Base-by-base conservation (phyloP, 2,113 vertebrate species). In the Fulmarus glacialis region DNA sequence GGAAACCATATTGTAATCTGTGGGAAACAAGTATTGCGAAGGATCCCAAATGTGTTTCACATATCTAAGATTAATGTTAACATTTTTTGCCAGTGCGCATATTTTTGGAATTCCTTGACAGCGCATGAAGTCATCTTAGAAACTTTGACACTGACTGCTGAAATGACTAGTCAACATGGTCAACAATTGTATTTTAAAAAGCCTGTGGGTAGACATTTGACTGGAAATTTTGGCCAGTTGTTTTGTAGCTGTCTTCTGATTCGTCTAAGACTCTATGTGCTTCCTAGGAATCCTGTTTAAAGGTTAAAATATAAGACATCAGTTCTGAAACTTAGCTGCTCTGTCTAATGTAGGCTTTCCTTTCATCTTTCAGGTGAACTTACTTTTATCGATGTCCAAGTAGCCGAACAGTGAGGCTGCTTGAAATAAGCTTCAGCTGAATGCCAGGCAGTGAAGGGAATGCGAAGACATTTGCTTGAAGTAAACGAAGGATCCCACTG, bases 371-470 rank as follows among this genome's bases (percentile, higher is more conserved):
- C 98, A 99, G 99, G 98, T 99, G 91, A 99, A 99, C 96, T 98
- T 99, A 47, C 97, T 99, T 86, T 97, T 99, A 77, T 99, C 99
- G 0, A 96, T 99, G 95, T 98, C 99, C 95, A 99, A 99, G 83
- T 99, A 99, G 97, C 80, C 56, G 11, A 86, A 0, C 20, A 15
- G 59, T 9, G 15, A 34, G 55, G 42, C 77, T 56, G 48, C 72
- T 63, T 66, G 50, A 79, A 63, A 55, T 34, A 89, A 27, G 8
- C 62, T 50, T 78, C 55, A 63, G 42, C 38, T 40, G 89, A 78
- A 58, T 78, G 34, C 34, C 83, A 29, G 13, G 20, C 22, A 16
- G 58, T 56, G 95, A 87, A 13, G 26, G 43, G 48, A 93, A 58
- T 42, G 58, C 10, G 26, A 68, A 72, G 56, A 80, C 15, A 23